A percentile compares a stretch with the other conserved stretches of the same genome.
These are phyloP conservation scores for Ptychochromis oligacanthus DNA, from an alignment of 2,113 vertebrate genomes.

Conservation along the genomic window DNA sequence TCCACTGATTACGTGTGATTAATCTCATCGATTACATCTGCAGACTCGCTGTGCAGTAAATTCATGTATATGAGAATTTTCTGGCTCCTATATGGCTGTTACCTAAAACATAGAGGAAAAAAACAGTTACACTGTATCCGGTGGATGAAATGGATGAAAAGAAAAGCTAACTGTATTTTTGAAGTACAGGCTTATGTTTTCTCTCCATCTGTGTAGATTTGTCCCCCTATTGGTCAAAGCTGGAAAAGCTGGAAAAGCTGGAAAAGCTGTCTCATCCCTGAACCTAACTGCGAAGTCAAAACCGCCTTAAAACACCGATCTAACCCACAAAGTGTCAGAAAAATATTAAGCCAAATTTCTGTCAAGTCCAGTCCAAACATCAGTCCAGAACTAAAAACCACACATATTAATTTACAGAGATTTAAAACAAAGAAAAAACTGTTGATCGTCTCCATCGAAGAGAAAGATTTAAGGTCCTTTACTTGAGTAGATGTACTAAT, in stretches of 20 bases:
- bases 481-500: fast-evolving
- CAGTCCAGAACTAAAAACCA: too few relatives aligned
- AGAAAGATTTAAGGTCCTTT: background rate
- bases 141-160: too few relatives aligned
- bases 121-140: too few relatives aligned
- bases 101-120: too few relatives aligned
- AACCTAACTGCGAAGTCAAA: background rate
- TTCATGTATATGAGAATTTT: too few relatives aligned
- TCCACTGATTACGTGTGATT: too few relatives aligned
- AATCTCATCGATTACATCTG: too few relatives aligned
- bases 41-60: too few relatives aligned
- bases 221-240: background rate
- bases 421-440: background rate
- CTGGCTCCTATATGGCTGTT: too few relatives aligned
- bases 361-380: background rate
- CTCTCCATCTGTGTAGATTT: background rate
- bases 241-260: background rate
- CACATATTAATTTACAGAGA: background rate
- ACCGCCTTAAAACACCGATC: background rate
- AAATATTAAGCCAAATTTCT: background rate
- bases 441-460: too few relatives aligned
- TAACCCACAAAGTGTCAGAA: background rate
- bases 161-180: background rate
- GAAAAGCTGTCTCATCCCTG: background rate
- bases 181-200: background rate